Conservation (phyloP, 1,140 invertebrate genomes). For the Sinonovacula constricta region DNA sequence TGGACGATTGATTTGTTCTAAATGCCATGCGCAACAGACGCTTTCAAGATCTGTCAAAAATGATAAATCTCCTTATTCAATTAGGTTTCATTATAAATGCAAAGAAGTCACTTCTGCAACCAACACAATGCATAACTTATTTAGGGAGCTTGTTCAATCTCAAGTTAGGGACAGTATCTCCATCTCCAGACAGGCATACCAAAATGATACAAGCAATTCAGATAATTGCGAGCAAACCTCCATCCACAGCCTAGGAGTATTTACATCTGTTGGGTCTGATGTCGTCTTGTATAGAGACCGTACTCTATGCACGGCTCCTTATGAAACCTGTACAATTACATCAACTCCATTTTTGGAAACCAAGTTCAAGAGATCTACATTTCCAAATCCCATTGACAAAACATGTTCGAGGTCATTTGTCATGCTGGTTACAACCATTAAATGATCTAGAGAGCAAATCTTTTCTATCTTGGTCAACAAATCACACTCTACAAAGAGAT, state of each 20-base stretch:
- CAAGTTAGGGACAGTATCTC: background rate
- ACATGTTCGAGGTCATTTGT: conserved; percentile 21
- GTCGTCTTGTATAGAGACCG: conserved; percentile 6
- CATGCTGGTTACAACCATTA: conserved; percentile 24
- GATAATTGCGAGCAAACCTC: background rate
- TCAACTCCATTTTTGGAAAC: background rate
- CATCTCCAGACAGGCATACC: background rate
- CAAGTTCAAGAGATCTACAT: background rate
- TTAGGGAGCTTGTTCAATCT: background rate
- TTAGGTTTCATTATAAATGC: no score
- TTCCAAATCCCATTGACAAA: conserved; percentile 5
- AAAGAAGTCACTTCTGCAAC: no score
- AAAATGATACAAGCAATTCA: background rate
- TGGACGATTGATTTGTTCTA: conserved; percentile 30
- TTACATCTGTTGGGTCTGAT: conserved; percentile 4
- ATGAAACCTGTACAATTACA: conserved; percentile 8
- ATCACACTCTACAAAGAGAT: conserved; percentile 14
- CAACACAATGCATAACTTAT: conserved; percentile 13
- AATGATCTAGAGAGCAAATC: conserved; percentile 1
- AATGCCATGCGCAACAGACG: no score
- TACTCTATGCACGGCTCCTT: background rate
- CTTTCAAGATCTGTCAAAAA: no score
- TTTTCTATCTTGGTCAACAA: conserved; percentile 1
- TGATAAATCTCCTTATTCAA: no score
- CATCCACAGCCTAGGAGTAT: background rate